Base-by-base conservation (phyloP, 2,797 vertebrate species). In the Myotis daubentonii region DNA sequence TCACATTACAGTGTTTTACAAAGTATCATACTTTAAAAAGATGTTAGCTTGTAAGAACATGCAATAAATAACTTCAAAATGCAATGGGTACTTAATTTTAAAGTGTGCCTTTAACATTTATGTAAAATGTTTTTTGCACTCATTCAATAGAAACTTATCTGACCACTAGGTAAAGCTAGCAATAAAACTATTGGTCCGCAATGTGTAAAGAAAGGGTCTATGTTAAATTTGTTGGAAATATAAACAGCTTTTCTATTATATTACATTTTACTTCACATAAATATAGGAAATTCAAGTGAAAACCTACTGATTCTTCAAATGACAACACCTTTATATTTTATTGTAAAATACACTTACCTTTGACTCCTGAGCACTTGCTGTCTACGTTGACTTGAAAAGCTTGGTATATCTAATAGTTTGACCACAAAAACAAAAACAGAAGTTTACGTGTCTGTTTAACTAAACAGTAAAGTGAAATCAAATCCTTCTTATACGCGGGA, bases 361-460 rank as follows among this genome's bases (percentile, higher is more conserved):
- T 99, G 38, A 96, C 90, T 65, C 97, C 97, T 87, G 98, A 99
- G 96, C 99, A 99, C 78, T 98, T 98, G 97, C 99, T 99, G 47
- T 98, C 97, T 93, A 99, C 95, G 33, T 95, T 98, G 93, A 99
- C 99, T 97, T 98, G 99, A 98, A 99, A 99, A 93, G 99, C 99
- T 98, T 99, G 99, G 96, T 99, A 99, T 95, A 99, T 99, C 99
- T 99, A 97, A 92, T 49, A 57, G 22, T 93, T 93, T 68, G 96
- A 91, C 11, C 65, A 96, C 62, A 93, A 84, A 98, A 79, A 97
- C 44, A 94, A 60, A 88, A 28, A 89, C 13, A 91, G 16, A 82
- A 57, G 57, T 94, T 95, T 92, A 81, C 81, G 95, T 71, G 41
- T 81, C 93, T 87, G 62, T 5, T 95, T 66, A 94, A 51, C 85